Evolutionary conservation across 2,888 invertebrate genomes (phyloP), one percentile per base, ranked within the genome.

Genomic region (Pyrrhia umbra): DNA sequence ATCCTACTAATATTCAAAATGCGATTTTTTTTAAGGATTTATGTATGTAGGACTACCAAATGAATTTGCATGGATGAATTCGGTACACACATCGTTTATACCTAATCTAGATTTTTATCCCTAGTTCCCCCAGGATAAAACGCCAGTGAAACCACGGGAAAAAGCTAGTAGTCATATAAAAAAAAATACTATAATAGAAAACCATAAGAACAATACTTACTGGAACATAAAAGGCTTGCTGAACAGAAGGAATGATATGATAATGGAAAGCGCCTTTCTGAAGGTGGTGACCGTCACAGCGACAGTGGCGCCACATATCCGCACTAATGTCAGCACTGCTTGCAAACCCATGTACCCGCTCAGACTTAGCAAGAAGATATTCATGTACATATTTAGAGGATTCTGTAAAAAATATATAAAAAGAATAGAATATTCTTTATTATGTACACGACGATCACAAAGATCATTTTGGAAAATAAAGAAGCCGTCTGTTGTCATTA

Each of bases 321-420:
- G 96, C 0, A 99, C 98, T 63, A 99, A 90, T 0, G 98, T 98
- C 21, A 99, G 94, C 4, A 99, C 99, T 37, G 99, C 97, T 88
- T 99, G 98, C 54, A 99, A 96, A 0, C 99, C 99, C 82, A 99
- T 93, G 90, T 99, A 99, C 1, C 99, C 99, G 23, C 98, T 97
- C 4, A 98, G 80, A 8, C 98, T 98, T 80, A 99, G 97, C 25
- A 99, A 90, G 64, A 98, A 95, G 30, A 97, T 97, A 89, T 98
- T 98, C 2, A 97, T 96, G 91, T 99, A 99, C 6, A 97, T 98
- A 85, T 96, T 95, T 63, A 95, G 75, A 0, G 97, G 96, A 85
- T 96, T 94, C 97, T 98, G 93, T 37, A 95, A 95, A 80, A 65
- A 43, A n/a, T n/a, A 34, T n/a, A 1, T 34, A 2, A 1, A 34